phyloP scores from a whole-genome alignment of 2,797 vertebrate species.

The Scarus forsteni region DNA sequence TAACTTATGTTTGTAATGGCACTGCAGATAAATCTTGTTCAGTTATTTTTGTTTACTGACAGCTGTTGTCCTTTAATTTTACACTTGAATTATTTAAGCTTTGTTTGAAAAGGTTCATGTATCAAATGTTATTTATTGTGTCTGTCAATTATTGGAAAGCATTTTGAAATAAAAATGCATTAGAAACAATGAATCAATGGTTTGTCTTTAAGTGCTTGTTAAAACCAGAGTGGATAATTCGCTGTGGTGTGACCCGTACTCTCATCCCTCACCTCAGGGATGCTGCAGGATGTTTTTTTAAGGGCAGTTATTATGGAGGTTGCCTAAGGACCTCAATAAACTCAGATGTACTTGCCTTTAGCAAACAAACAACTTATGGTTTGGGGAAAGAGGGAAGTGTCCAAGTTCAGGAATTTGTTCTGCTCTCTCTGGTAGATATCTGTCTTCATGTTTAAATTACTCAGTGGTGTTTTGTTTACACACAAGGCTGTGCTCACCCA shows the following conservation, averaged over 20 bases:
- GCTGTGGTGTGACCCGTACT: background rate
- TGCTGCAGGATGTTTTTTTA: background rate
- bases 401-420: too few species aligned
- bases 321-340: background rate
- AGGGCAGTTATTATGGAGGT: background rate
- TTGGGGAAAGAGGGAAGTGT: too few species aligned
- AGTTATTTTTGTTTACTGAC: conserved; percentile 34
- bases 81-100: conserved; percentile 51
- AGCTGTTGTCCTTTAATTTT: conserved; percentile 50
- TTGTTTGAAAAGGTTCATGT: conserved; percentile 41
- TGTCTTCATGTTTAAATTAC: too few species aligned
- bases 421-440: too few species aligned
- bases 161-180: conserved; percentile 76
- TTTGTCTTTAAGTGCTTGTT: background rate
- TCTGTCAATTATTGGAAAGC: conserved; percentile 54
- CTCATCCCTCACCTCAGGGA: background rate
- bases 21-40: conserved; percentile 39
- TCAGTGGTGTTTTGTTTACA: too few species aligned
- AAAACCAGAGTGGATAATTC: background rate
- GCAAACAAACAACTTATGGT: background rate
- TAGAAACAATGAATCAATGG: conserved; percentile 28
- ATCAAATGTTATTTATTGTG: conserved; percentile 58
- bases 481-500: too few species aligned
- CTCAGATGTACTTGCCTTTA: background rate
- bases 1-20: conserved; percentile 56